Conservation (phyloP, 2,797 vertebrate genomes). For the Smutsia gigantea region DNA sequence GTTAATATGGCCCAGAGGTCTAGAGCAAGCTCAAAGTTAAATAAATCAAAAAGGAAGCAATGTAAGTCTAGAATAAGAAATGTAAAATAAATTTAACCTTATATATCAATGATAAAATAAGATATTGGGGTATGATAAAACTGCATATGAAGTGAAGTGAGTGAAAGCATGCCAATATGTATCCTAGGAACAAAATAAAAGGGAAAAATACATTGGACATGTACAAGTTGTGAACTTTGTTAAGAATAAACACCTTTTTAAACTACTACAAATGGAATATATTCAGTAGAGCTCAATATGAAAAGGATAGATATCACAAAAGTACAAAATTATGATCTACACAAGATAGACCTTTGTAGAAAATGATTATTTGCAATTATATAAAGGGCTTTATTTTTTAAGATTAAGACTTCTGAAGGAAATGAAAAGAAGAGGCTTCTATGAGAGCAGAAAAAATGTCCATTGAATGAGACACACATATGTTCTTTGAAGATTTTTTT, state of each 20-base stretch:
- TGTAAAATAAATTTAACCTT: not conserved
- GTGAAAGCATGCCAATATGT: not conserved
- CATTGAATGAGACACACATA: slow-evolving; percentile 17
- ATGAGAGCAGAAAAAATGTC: slow-evolving; percentile 53
- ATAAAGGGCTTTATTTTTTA: slow-evolving; percentile 34
- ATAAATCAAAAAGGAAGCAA: not conserved
- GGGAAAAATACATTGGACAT: not conserved
- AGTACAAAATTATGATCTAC: slow-evolving; percentile 18
- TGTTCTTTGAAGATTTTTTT: slow-evolving; percentile 52
- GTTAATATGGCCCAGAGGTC: not conserved
- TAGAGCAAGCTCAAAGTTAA: not conserved
- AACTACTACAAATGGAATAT: not conserved
- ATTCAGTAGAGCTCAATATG: slow-evolving; percentile 15
- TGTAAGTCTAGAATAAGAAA: not conserved
- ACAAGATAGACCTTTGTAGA: slow-evolving; percentile 32
- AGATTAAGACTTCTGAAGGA: slow-evolving; percentile 30
- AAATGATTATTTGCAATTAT: slow-evolving; percentile 66
- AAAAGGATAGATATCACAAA: slow-evolving; percentile 41
- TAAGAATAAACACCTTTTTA: not conserved
- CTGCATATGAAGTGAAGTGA: not conserved
- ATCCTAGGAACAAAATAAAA: not conserved
- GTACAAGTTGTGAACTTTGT: not conserved
- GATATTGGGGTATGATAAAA: not conserved
- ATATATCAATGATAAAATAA: not conserved
- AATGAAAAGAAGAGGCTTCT: slow-evolving; percentile 26